A percentile compares a stretch with the other conserved stretches of the same genome.
These are phyloP conservation scores for Caenorhabditis doughertyi DNA, from an alignment of 2,888 invertebrate species.

Conservation along the genomic window DNA sequence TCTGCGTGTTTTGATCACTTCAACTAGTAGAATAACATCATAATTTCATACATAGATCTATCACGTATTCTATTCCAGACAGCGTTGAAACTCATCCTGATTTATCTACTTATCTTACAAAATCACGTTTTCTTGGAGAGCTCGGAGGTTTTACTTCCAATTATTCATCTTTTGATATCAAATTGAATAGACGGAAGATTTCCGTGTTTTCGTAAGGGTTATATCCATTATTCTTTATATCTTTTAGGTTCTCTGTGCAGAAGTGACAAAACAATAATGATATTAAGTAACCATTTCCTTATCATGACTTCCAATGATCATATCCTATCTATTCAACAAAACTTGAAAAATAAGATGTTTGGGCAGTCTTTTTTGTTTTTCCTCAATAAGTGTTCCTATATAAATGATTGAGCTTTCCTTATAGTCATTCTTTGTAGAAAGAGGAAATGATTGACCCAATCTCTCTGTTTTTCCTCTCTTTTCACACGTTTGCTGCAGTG, in stretches of 20 bases:
- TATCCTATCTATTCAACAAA: too few relatives aligned
- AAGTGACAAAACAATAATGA: too few relatives aligned
- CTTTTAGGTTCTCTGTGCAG: background rate
- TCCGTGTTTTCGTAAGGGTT: slow-evolving; percentile 13
- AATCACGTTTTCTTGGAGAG: slow-evolving; percentile 8
- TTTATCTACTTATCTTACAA: background rate
- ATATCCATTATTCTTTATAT: background rate
- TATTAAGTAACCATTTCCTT: too few relatives aligned
- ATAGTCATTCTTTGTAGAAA: background rate
- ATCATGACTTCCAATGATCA: too few relatives aligned
- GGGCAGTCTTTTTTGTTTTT: background rate
- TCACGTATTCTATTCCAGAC: slow-evolving; percentile 3
- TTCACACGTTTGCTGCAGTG: slow-evolving; percentile 46
- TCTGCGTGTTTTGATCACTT: too few relatives aligned
- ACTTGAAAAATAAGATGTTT: too few relatives aligned
- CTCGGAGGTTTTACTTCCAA: slow-evolving; percentile 6
- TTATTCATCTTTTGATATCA: slow-evolving; percentile 12
- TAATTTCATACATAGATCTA: background rate
- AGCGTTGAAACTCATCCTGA: background rate
- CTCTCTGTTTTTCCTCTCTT: slow-evolving; percentile 40
- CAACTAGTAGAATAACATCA: background rate
- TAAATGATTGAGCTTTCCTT: background rate
- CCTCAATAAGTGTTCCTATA: too few relatives aligned
- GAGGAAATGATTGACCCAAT: slow-evolving; percentile 39
- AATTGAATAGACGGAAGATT: background rate